A percentile compares a stretch with the other conserved stretches of the same genome.
phyloP scores from a whole-genome alignment of 1,140 invertebrate genomes.

The Drosophila arizonae region DNA sequence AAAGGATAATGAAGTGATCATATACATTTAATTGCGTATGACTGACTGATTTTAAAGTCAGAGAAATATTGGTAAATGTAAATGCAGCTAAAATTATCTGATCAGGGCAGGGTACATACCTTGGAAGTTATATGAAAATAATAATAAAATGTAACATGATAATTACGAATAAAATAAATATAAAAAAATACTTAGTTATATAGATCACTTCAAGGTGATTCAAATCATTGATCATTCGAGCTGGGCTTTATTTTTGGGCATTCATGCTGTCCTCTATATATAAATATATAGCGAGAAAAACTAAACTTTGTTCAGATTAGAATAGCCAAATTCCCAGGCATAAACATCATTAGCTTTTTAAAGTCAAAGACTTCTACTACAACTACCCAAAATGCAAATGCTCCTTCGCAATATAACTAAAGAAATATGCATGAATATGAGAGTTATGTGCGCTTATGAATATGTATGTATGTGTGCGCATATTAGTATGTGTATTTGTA shows the following conservation, averaged over 20 bases:
- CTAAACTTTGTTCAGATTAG: background rate
- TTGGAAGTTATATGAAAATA: too few relatives aligned
- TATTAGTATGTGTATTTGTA: conserved; percentile 8
- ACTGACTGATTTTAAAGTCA: background rate
- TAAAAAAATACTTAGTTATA: too few relatives aligned
- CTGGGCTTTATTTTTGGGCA: too few relatives aligned
- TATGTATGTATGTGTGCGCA: conserved; percentile 1
- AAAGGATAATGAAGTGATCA: conserved; percentile 41
- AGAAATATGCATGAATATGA: conserved; percentile 35
- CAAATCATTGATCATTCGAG: too few relatives aligned
- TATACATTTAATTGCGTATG: background rate
- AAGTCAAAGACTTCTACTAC: too few relatives aligned
- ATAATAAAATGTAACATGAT: too few relatives aligned
- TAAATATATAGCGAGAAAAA: background rate
- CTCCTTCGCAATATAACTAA: background rate
- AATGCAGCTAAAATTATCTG: background rate
- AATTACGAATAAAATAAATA: too few relatives aligned
- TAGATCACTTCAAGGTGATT: too few relatives aligned
- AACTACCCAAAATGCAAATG: too few relatives aligned
- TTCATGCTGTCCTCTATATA: too few relatives aligned
- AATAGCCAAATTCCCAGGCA: background rate
- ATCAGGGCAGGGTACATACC: too few relatives aligned
- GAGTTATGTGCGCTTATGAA: conserved; percentile 6
- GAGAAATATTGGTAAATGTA: background rate
- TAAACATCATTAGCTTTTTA: too few relatives aligned